phyloP scores from a whole-genome alignment of 2,797 vertebrate species.

The Pelobates cultripes region DNA sequence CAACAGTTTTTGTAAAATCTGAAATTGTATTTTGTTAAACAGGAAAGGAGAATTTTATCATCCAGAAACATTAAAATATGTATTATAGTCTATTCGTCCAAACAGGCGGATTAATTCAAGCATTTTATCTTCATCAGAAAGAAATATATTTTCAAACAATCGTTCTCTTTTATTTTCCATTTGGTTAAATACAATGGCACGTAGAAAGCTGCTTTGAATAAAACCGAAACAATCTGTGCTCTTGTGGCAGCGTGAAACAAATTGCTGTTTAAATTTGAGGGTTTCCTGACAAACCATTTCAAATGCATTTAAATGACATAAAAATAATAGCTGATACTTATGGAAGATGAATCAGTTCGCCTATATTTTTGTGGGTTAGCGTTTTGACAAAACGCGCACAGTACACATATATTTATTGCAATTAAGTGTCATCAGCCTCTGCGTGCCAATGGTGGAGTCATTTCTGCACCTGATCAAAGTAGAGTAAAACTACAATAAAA shows the following conservation, averaged over 20 bases:
- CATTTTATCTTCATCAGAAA: not conserved
- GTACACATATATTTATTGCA: slow-evolving; percentile 27
- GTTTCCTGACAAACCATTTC: slow-evolving; percentile 16
- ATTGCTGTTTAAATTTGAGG: slow-evolving; percentile 9
- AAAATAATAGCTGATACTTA: slow-evolving; percentile 34
- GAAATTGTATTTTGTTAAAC: too few species aligned
- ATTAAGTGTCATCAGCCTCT: slow-evolving; percentile 30
- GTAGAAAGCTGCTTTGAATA: slow-evolving; percentile 9
- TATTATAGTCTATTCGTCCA: not conserved
- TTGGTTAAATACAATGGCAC: slow-evolving; percentile 13
- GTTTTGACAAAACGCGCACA: slow-evolving; percentile 18
- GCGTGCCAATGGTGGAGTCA: slow-evolving; percentile 25
- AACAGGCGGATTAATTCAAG: not conserved
- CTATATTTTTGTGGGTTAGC: slow-evolving; percentile 36
- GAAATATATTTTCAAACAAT: not conserved
- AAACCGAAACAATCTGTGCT: slow-evolving; percentile 6
- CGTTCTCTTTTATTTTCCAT: not conserved
- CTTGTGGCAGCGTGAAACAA: slow-evolving; percentile 16
- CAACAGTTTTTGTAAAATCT: too few species aligned
- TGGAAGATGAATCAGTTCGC: slow-evolving; percentile 30
- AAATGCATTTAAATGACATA: slow-evolving; percentile 20
- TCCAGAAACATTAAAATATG: not conserved
- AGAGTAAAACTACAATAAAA: slow-evolving; percentile 21
- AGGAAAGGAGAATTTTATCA: not conserved
- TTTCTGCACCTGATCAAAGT: slow-evolving; percentile 51